Conservation (phyloP, 2,113 vertebrate genomes). For the Ranitomeya imitator region DNA sequence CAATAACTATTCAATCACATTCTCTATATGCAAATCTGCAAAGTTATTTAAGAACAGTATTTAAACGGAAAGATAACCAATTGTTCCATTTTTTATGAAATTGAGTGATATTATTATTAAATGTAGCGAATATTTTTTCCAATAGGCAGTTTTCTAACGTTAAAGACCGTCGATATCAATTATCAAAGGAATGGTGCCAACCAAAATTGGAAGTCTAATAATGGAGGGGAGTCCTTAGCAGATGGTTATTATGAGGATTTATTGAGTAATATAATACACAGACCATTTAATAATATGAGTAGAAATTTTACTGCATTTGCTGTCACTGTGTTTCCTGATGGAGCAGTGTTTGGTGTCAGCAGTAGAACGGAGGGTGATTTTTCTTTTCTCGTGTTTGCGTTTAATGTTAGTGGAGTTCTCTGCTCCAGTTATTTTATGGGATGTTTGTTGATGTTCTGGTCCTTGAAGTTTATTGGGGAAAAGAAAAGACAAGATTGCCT, state of each 20-base stretch:
- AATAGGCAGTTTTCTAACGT: too few relatives aligned
- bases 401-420: not conserved
- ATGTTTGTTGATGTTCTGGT: not conserved
- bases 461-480: not conserved
- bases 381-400: not conserved
- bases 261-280: not conserved
- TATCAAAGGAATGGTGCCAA: too few relatives aligned
- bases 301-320: not conserved
- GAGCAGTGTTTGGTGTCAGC: not conserved
- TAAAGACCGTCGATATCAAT: too few relatives aligned
- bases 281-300: not conserved
- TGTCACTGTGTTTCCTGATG: not conserved
- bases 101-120: too few relatives aligned
- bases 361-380: not conserved
- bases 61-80: too few relatives aligned
- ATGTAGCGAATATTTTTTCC: too few relatives aligned
- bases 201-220: too few relatives aligned
- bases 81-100: too few relatives aligned
- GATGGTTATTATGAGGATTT: not conserved
- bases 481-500: not conserved
- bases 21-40: too few relatives aligned
- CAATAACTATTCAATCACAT: too few relatives aligned
- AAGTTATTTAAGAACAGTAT: too few relatives aligned
- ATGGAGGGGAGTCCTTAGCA: not conserved
- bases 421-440: constrained; percentile 11